phyloP scores from a whole-genome alignment of 2,888 invertebrate genomes.

The Leucania comma region DNA sequence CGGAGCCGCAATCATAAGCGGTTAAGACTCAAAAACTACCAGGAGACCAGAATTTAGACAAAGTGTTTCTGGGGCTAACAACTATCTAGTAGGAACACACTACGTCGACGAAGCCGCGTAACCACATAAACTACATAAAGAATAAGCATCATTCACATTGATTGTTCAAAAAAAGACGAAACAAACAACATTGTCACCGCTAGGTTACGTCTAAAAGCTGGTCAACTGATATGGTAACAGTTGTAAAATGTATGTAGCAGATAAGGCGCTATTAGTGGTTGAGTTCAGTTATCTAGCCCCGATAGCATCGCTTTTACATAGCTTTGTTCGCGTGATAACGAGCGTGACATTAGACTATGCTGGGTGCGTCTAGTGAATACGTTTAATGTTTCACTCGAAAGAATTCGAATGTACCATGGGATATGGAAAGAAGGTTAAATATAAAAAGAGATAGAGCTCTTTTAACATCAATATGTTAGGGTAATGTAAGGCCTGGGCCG shows the following conservation, averaged over 20 bases:
- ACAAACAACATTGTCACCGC: not conserved
- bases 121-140: not conserved
- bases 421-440: not conserved
- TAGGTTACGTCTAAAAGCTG: slow-evolving; percentile 11
- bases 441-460: not conserved
- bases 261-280: slow-evolving; percentile 33
- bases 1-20: too few relatives aligned
- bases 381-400: slow-evolving; percentile 11
- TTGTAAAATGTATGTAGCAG: slow-evolving; percentile 27
- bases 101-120: too few relatives aligned
- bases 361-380: slow-evolving; percentile 16
- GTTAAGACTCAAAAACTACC: too few relatives aligned
- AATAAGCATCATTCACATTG: not conserved
- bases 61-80: too few relatives aligned
- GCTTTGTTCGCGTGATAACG: slow-evolving; percentile 48
- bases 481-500: too few relatives aligned
- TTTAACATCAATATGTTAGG: too few relatives aligned
- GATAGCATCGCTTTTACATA: slow-evolving; percentile 39
- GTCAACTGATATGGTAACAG: slow-evolving; percentile 23
- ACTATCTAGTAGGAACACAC: too few relatives aligned
- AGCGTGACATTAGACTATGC: slow-evolving; percentile 33
- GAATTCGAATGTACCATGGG: not conserved
- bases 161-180: not conserved
- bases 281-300: slow-evolving; percentile 43
- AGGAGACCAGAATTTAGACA: too few relatives aligned